Percentiles rank a stretch among this genome's conserved stretches.
Evolutionary conservation across 2,888 invertebrate species (phyloP).

Genomic region (Hermaeophaga mercurialis): DNA sequence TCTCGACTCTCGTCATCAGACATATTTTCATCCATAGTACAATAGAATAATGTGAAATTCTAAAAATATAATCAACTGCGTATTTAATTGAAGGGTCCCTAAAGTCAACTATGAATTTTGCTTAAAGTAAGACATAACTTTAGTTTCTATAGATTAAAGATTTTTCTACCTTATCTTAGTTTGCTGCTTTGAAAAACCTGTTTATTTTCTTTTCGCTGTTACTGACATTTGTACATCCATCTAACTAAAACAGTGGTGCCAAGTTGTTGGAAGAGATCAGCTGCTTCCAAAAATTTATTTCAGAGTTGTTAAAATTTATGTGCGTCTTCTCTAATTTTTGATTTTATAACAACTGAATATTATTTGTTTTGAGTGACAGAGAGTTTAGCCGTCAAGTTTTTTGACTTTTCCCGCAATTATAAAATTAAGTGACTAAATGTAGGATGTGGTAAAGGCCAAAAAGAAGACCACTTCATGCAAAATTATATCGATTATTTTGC

Average conservation of each 20-base stretch:
- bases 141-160: background rate
- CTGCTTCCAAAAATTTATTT: too few relatives aligned
- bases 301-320: too few relatives aligned
- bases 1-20: slow-evolving; percentile 38
- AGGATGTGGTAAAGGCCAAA: too few relatives aligned
- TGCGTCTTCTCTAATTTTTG: too few relatives aligned
- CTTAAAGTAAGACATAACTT: background rate
- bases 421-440: too few relatives aligned
- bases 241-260: slow-evolving; percentile 7
- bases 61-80: slow-evolving; percentile 41
- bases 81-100: slow-evolving; percentile 25
- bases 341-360: too few relatives aligned
- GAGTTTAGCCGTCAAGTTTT: too few relatives aligned
- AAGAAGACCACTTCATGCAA: too few relatives aligned
- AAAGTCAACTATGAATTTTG: slow-evolving; percentile 12
- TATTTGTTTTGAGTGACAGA: too few relatives aligned
- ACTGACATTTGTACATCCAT: slow-evolving; percentile 19
- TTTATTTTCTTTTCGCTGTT: slow-evolving; percentile 21
- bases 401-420: too few relatives aligned
- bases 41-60: slow-evolving; percentile 31
- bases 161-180: slow-evolving; percentile 12
- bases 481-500: too few relatives aligned
- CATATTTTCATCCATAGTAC: slow-evolving; percentile 47
- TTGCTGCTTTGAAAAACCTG: slow-evolving; percentile 16
- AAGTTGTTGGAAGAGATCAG: too few relatives aligned